Conservation (phyloP, 2,888 invertebrate genomes). For the Phyllotreta cruciferae region DNA sequence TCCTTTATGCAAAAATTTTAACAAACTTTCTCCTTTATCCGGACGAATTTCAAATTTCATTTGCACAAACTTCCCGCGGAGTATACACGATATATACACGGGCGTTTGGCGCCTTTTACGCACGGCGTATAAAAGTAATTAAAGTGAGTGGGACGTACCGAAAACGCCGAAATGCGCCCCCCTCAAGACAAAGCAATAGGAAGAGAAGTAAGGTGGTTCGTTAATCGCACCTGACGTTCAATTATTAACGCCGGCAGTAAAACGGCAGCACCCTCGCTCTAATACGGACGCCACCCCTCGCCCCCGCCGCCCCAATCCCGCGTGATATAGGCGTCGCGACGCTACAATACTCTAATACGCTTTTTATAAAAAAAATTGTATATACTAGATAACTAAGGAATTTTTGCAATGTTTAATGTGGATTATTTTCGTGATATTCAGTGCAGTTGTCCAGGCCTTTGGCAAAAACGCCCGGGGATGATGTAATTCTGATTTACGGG, state of each 20-base stretch:
- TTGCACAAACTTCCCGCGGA: neutral
- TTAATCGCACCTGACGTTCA: slow-evolving; percentile 58
- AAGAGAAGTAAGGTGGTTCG: slow-evolving; percentile 48
- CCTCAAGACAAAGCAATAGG: slow-evolving; percentile 38
- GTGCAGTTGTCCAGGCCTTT: slow-evolving; percentile 39
- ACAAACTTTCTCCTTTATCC: too few species aligned
- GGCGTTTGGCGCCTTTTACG: neutral
- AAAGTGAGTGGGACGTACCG: slow-evolving; percentile 9
- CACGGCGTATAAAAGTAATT: slow-evolving; percentile 5
- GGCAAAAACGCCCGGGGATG: slow-evolving; percentile 55
- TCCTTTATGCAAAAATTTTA: too few species aligned
- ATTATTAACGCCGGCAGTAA: slow-evolving; percentile 59
- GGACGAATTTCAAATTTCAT: neutral
- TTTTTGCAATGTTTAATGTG: too few species aligned
- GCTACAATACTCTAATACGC: too few species aligned
- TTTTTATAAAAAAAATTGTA: too few species aligned
- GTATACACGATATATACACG: neutral
- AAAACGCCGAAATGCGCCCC: slow-evolving; percentile 50
- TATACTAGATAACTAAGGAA: too few species aligned
- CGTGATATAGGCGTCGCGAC: slow-evolving; percentile 38
- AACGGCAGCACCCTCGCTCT: neutral
- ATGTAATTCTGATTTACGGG: slow-evolving; percentile 59
- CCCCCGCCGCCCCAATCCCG: too few species aligned
- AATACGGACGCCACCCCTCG: neutral
- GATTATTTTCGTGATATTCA: too few species aligned